Evolutionary conservation across 2,888 invertebrate genomes (phyloP), one percentile per base, ranked within the genome.

Genomic region (Heliconius charithonia): DNA sequence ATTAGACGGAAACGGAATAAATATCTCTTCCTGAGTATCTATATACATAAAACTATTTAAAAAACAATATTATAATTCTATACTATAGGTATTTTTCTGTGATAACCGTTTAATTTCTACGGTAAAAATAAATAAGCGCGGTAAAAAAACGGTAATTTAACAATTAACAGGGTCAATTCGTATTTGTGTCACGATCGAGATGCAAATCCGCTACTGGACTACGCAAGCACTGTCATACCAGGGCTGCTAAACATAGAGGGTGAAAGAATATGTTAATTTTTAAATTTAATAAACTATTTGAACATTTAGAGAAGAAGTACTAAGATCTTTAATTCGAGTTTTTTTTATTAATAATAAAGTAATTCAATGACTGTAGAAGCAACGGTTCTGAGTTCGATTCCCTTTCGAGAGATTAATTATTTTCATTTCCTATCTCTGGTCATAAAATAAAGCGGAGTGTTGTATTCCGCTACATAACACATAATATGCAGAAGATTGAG

Each of bases 131-230:
- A 66, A 51, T 76, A 25, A 45, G 29, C 56, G 37, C 37, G n/a
- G 19, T 63, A 66, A 59, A 32, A 79, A 82, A 71, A 65, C 76
- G 76, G 75, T 69, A 77, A 81, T 79, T 80, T 51, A 74, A 85
- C 89, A 88, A 90, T 91, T 91, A 90, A 84, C 84, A 73, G 87
- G 86, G 91, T 91, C 91, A 89, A 91, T 90, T 92, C 90, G 89
- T 87, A 86, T 85, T 86, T 88, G 88, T 90, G 90, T 90, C 90
- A 85, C 85, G 86, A 85, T 89, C 83, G 85, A 85, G 87, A 89
- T 89, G 87, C 85, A 88, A 90, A 90, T 90, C 86, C 84, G 89
- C 92, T 89, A 89, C 92, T 84, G 89, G 84, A 87, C 88, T 92
- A 92, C 92, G 91, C 90, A 89, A 91, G 83, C 85, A 85, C 88